Conservation (phyloP, 2,113 vertebrate genomes). For the Cyprinodon brontotheroides region DNA sequence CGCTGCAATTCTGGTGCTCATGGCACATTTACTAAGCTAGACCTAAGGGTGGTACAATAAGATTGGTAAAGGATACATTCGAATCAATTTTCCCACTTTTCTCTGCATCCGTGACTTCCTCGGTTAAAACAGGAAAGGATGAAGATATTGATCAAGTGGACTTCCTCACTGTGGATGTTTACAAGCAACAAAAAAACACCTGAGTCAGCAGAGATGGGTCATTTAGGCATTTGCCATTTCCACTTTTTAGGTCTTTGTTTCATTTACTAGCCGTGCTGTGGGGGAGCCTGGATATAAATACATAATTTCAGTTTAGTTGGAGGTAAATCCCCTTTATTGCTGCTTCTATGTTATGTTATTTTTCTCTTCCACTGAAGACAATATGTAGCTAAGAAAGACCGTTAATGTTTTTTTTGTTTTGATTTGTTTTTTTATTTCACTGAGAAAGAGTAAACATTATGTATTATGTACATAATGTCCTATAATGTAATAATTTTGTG, state of each 20-base stretch:
- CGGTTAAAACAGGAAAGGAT: slow-evolving; percentile 25
- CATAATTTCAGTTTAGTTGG: slow-evolving; percentile 42
- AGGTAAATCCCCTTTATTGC: slow-evolving; percentile 15
- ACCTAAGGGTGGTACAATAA: slow-evolving; percentile 39
- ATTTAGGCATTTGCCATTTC: slow-evolving; percentile 28
- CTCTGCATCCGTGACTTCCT: slow-evolving; percentile 17
- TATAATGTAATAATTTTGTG: not conserved
- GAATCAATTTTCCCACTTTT: slow-evolving; percentile 39
- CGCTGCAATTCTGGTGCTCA: slow-evolving; percentile 31
- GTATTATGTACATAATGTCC: not conserved
- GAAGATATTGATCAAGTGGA: slow-evolving; percentile 47
- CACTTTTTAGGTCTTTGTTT: slow-evolving; percentile 45
- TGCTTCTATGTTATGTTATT: slow-evolving; percentile 13
- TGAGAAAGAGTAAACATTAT: slow-evolving; percentile 8
- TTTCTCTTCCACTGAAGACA: slow-evolving; percentile 17
- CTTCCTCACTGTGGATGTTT: slow-evolving; percentile 32
- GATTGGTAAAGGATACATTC: slow-evolving; percentile 36
- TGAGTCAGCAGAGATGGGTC: slow-evolving; percentile 34
- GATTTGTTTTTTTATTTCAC: not conserved
- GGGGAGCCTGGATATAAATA: slow-evolving; percentile 32
- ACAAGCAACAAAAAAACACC: slow-evolving; percentile 41
- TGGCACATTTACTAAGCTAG: slow-evolving; percentile 42
- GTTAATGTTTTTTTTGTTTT: not conserved
- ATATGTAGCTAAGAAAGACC: slow-evolving; percentile 17
- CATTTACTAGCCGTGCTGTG: slow-evolving; percentile 42